These are phyloP conservation scores for Zaprionus tsacasi DNA, from an alignment of 1,140 invertebrate species.

Conservation along the genomic window DNA sequence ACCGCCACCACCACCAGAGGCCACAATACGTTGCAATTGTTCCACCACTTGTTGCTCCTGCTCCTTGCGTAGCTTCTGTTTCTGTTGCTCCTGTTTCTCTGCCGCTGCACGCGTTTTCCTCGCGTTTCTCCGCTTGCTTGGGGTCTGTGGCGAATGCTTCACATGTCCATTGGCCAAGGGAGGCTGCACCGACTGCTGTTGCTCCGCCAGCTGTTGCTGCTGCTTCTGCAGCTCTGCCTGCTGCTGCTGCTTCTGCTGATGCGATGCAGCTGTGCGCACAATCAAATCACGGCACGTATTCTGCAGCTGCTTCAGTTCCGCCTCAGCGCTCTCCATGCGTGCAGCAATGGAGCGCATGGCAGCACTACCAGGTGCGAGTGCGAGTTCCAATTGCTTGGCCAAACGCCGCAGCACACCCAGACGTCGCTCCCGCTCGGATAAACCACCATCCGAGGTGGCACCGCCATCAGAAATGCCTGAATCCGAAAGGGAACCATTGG, in stretches of 20 bases:
- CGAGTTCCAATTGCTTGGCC: constrained; percentile 88
- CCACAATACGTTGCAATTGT: constrained; percentile 43
- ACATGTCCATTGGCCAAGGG: constrained; percentile 38
- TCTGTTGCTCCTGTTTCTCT: constrained; percentile 12
- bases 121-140: constrained; percentile 53
- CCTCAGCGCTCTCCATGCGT: constrained; percentile 91
- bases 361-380: constrained; percentile 88
- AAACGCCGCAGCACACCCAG: constrained; percentile 88
- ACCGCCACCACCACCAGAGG: constrained; percentile 49
- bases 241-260: constrained; percentile 67
- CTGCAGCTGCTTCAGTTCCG: constrained; percentile 90
- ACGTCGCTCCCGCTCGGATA: constrained; percentile 89
- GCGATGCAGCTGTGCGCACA: constrained; percentile 87
- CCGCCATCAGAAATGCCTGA: constrained; percentile 91
- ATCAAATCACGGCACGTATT: constrained; percentile 91
- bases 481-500: constrained; percentile 89
- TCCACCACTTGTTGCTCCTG: constrained; percentile 42
- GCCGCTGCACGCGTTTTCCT: constrained; percentile 43
- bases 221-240: constrained; percentile 12
- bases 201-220: constrained; percentile 18
- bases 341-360: constrained; percentile 87
- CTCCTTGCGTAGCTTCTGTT: constrained; percentile 24
- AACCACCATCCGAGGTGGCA: constrained; percentile 88
- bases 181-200: not conserved
- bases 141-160: constrained; percentile 23